Evolutionary conservation across 1,140 invertebrate genomes (phyloP).

Genomic region (Monomorium pharaonis): DNA sequence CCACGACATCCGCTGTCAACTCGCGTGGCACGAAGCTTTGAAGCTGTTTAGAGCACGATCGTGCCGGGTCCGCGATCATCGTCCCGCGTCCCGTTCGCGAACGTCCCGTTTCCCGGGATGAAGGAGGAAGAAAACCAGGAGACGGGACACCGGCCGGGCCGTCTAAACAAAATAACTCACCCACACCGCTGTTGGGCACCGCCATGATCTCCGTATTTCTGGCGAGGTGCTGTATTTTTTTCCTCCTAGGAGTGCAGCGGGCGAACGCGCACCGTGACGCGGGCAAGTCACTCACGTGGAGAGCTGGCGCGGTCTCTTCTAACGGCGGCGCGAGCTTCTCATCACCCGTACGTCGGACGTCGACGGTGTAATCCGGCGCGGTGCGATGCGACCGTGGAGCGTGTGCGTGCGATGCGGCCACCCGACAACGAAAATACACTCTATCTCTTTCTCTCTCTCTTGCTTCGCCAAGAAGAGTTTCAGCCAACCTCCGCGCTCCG

Average conservation of each 20-base stretch:
- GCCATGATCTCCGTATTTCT: constrained; percentile 82
- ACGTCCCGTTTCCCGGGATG: too few species aligned
- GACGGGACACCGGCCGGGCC: neutral
- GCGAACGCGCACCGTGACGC: constrained; percentile 11
- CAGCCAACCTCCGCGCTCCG: constrained; percentile 74
- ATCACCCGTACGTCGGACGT: constrained; percentile 62
- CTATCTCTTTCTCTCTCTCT: too few species aligned
- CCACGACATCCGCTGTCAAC: constrained; percentile 12
- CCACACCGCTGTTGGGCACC: constrained; percentile 84
- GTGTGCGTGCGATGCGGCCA: neutral
- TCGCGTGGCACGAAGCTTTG: neutral
- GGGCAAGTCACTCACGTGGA: constrained; percentile 46
- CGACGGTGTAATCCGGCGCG: constrained; percentile 19
- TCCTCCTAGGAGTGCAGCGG: constrained; percentile 48
- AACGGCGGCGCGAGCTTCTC: constrained; percentile 55
- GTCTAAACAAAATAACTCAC: constrained; percentile 76
- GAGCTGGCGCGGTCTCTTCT: constrained; percentile 31
- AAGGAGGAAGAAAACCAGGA: neutral
- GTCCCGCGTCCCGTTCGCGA: too few species aligned
- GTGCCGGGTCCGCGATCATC: neutral
- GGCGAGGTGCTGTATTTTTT: constrained; percentile 73
- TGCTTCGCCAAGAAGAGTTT: too few species aligned
- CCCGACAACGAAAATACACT: constrained; percentile 67
- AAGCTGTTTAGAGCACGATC: too few species aligned
- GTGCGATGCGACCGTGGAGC: neutral